Conservation (phyloP, 2,888 invertebrate genomes). For the Polia nebulosa region DNA sequence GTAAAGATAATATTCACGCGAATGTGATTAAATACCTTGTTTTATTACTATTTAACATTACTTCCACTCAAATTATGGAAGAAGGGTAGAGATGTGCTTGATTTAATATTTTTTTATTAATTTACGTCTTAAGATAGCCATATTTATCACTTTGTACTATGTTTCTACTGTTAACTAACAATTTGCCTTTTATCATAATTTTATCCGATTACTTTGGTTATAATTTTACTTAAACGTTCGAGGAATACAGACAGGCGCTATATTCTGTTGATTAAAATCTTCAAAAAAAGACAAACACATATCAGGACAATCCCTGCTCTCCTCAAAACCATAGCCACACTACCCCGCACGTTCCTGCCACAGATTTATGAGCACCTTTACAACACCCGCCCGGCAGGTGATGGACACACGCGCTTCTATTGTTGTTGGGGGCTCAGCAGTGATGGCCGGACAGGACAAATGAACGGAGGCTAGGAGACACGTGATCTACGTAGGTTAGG, state of each 20-base stretch:
- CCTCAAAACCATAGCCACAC: slow-evolving; percentile 56
- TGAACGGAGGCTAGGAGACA: slow-evolving; percentile 36
- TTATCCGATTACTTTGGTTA: background rate
- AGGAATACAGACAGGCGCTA: no score
- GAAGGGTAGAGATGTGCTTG: no score
- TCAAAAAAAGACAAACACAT: background rate
- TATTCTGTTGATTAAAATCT: no score
- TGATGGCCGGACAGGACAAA: slow-evolving; percentile 16
- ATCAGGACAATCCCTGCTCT: slow-evolving; percentile 3
- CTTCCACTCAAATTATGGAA: no score
- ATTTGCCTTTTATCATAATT: background rate
- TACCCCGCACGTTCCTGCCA: slow-evolving; percentile 74
- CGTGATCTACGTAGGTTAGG: slow-evolving; percentile 18
- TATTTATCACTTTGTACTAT: no score
- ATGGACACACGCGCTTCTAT: slow-evolving; percentile 75
- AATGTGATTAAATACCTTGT: background rate
- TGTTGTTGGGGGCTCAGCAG: slow-evolving; percentile 55
- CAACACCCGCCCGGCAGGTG: slow-evolving; percentile 85
- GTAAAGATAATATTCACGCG: background rate
- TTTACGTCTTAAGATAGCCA: no score
- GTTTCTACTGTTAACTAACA: no score
- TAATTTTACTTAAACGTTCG: no score
- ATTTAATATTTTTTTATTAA: no score
- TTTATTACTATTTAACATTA: background rate
- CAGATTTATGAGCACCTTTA: slow-evolving; percentile 78